Percentiles rank a stretch among this genome's conserved stretches.
Evolutionary conservation across 2,113 vertebrate species (phyloP).

Genomic region (Austrofundulus limnaeus): DNA sequence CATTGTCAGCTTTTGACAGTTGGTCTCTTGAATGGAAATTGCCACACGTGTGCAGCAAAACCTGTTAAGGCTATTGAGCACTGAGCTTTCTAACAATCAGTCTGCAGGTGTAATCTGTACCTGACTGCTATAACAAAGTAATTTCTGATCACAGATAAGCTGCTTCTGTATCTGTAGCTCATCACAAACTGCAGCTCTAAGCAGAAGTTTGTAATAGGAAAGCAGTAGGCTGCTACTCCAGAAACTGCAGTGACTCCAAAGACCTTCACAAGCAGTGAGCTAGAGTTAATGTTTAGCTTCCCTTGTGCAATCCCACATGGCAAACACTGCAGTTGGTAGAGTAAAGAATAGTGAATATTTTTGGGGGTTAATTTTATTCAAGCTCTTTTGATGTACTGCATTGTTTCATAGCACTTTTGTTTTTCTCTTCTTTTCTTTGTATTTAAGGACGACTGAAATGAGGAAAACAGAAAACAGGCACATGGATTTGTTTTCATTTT

Average conservation of each 20-base stretch:
- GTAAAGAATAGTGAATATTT: not conserved
- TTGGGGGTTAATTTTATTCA: not conserved
- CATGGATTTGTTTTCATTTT: slow-evolving; percentile 1
- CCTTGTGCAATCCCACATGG: not conserved
- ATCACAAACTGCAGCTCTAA: too few species aligned
- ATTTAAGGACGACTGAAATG: not conserved
- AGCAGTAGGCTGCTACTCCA: not conserved
- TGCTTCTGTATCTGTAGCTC: not conserved
- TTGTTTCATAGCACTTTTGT: slow-evolving; percentile 2
- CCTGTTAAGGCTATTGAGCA: not conserved
- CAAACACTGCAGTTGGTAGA: not conserved
- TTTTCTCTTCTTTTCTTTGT: not conserved
- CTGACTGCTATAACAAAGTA: not conserved
- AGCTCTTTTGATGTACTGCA: not conserved
- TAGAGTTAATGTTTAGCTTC: not conserved
- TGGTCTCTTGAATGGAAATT: slow-evolving; percentile 1
- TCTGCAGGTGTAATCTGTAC: not conserved
- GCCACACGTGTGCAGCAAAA: not conserved
- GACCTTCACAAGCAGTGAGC: not conserved
- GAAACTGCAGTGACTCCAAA: not conserved
- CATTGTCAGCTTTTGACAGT: slow-evolving; percentile 13
- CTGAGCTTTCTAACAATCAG: slow-evolving; percentile 14
- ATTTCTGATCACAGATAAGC: not conserved
- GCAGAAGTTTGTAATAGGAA: not conserved
- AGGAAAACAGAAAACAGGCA: not conserved